phyloP scores from a whole-genome alignment of 2,888 invertebrate species.

The Hedychridium roseum region DNA sequence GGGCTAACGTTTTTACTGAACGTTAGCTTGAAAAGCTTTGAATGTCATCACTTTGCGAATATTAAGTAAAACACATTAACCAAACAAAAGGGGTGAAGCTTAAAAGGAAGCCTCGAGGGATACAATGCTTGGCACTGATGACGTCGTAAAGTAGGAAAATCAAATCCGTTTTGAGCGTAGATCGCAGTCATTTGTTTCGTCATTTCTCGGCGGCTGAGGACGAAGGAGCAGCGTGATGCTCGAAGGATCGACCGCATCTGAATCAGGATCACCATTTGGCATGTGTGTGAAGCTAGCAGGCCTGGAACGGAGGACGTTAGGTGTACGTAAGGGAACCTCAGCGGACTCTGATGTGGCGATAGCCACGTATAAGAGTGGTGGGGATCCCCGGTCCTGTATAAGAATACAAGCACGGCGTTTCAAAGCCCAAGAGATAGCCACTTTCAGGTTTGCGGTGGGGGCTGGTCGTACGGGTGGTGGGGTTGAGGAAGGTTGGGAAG shows the following conservation, averaged over 20 bases:
- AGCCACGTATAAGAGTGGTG: conserved; percentile 34
- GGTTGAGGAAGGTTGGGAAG: conserved; percentile 40
- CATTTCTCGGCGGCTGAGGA: too few relatives aligned
- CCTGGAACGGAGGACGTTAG: conserved; percentile 31
- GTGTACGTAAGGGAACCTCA: conserved; percentile 45
- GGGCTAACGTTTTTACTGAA: too few relatives aligned
- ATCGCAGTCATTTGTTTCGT: too few relatives aligned
- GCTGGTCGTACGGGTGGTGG: conserved; percentile 35
- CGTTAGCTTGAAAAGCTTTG: too few relatives aligned
- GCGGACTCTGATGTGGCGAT: conserved; percentile 44
- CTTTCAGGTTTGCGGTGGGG: conserved; percentile 44
- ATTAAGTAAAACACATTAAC: too few relatives aligned
- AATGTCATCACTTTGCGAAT: too few relatives aligned
- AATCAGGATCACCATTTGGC: conserved; percentile 30
- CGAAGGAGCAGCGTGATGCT: conserved; percentile 24
- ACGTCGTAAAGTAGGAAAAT: too few relatives aligned
- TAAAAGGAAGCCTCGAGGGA: too few relatives aligned
- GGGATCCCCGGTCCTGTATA: conserved; percentile 36
- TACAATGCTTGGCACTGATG: too few relatives aligned
- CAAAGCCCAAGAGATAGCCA: conserved; percentile 56
- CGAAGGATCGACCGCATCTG: conserved; percentile 21
- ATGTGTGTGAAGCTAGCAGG: conserved; percentile 14
- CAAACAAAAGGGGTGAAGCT: too few relatives aligned
- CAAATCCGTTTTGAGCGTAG: too few relatives aligned
- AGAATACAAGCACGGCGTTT: conserved; percentile 39